Base-by-base conservation (phyloP, 2,888 invertebrate genomes). In the Caenorhabditis wallacei region DNA sequence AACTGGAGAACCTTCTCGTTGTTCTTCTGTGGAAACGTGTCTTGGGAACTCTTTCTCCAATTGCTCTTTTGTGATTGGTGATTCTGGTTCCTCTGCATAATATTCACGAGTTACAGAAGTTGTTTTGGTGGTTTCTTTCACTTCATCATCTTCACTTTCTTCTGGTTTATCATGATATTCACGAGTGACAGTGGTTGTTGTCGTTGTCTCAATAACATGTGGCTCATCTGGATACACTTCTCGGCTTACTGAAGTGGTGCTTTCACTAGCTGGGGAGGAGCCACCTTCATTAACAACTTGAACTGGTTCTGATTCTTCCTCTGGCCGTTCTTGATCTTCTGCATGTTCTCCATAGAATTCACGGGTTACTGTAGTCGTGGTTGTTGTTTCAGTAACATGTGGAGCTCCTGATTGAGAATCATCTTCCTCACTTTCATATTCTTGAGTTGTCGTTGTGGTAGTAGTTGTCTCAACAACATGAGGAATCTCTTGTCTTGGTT, bases 111-210 rank as follows among this genome's bases (percentile, higher is more conserved):
- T 68, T 1, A 51, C 18, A 16, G 75, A 68, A 22, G 75, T 75
- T 1, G 75, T 66, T 4, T 59, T 76, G 24, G 68, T 68, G n/a
- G 68, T 76, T 43, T 61, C 61, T 24, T 61, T 61, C 22, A 43
- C 61, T 22, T 61, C 43, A 16, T 16, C 22, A 16, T 61, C 61
- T 13, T 61, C 43, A 22, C 24, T 5, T 20, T 43, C 61, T 43
- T 69, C 69, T 18, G 69, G 69, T 26, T 80, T 68, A 43, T 79
- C 71, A 24, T 63, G 37, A 56, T 59, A 69, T 43, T 76, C 76
- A 30, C 59, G 57, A 48, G 76, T 76, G 2, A 66, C 26, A 5
- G 63, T 70, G 22, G 59, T 59, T 8, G 71, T 71, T 13, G 71
- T 71, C 26, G 57, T 70, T 30, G 57, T 53, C n/a, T 71, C 71